phyloP scores from a whole-genome alignment of 2,797 vertebrate genomes.

The Nannoperca australis region DNA sequence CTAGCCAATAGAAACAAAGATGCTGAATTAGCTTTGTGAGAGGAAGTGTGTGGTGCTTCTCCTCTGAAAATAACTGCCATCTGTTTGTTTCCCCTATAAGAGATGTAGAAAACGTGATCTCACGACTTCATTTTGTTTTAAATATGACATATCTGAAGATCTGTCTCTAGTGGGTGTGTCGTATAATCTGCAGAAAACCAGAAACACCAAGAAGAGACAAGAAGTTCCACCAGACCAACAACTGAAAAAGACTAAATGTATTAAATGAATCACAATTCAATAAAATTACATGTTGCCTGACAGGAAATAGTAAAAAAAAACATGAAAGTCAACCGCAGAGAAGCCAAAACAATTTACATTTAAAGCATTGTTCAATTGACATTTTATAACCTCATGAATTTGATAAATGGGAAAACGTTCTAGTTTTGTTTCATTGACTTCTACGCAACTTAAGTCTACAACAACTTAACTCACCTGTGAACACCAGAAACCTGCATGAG shows the following conservation, averaged over 20 bases:
- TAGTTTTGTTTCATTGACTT: not conserved
- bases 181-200: not conserved
- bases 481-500: no score
- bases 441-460: not conserved
- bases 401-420: no score
- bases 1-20: constrained; percentile 18
- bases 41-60: constrained; percentile 28
- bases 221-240: not conserved
- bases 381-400: not conserved
- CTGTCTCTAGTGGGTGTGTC: not conserved
- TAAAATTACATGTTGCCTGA: not conserved
- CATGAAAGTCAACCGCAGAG: not conserved
- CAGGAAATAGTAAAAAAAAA: not conserved
- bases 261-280: not conserved
- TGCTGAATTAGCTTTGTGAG: constrained; percentile 22
- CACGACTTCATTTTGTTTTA: not conserved
- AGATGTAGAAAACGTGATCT: not conserved
- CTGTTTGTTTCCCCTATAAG: not conserved
- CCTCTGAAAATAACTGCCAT: not conserved
- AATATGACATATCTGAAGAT: no score
- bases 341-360: no score
- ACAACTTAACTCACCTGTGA: no score
- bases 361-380: not conserved
- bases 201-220: not conserved
- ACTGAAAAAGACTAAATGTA: not conserved